A percentile compares a stretch with the other conserved stretches of the same genome.
phyloP scores from a whole-genome alignment of 2,797 vertebrate genomes.

The Okamejei kenojei region DNA sequence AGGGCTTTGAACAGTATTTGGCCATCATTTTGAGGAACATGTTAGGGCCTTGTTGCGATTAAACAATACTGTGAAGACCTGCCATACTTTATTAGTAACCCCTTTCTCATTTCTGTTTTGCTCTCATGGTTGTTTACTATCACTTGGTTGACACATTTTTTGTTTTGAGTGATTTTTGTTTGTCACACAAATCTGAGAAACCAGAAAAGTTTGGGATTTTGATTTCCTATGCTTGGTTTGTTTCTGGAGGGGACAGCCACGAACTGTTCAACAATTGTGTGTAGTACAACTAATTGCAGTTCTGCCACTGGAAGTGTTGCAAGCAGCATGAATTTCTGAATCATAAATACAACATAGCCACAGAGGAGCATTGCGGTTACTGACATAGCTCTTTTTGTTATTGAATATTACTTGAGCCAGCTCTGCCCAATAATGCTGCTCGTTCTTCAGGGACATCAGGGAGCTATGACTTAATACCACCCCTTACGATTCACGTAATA shows the following conservation, averaged over 20 bases:
- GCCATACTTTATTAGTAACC: not conserved
- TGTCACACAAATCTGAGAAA: not conserved
- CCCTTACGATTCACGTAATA: not conserved
- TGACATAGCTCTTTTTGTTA: not conserved
- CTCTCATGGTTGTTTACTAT: not conserved
- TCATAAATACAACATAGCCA: not conserved
- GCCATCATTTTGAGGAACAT: not conserved
- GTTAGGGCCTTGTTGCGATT: not conserved
- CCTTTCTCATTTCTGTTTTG: not conserved
- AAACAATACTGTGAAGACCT: not conserved
- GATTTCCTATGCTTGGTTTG: not conserved
- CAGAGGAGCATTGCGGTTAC: not conserved
- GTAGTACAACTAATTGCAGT: not conserved
- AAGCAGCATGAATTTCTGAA: not conserved
- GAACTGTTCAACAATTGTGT: not conserved
- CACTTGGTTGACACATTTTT: not conserved
- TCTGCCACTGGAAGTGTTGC: not conserved
- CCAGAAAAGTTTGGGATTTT: not conserved
- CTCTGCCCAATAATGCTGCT: not conserved
- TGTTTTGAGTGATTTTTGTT: too few relatives aligned
- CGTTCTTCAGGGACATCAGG: not conserved
- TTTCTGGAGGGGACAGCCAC: not conserved
- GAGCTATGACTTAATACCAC: not conserved
- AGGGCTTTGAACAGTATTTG: not conserved
- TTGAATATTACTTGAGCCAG: not conserved